Percentiles rank a stretch among this genome's conserved stretches.
Evolutionary conservation across 1,140 invertebrate species (phyloP).

Genomic region (Zaprionus taronus): DNA sequence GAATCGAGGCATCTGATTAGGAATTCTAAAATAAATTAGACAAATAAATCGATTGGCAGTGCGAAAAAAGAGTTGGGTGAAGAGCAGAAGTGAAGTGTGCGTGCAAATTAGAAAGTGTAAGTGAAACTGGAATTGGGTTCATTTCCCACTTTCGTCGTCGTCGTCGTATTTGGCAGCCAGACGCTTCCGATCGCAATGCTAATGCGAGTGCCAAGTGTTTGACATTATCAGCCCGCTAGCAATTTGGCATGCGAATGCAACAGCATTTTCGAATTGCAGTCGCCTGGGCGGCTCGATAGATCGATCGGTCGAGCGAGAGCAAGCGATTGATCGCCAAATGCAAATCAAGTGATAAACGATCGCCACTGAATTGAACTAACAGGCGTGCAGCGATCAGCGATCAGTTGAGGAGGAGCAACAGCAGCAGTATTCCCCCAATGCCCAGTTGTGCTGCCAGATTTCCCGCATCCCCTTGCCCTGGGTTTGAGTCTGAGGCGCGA

Average conservation of each 20-base stretch:
- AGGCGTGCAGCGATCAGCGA: conserved; percentile 71
- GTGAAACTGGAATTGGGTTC: conserved; percentile 42
- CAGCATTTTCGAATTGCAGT: conserved; percentile 16
- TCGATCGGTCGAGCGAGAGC: conserved; percentile 45
- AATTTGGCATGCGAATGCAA: conserved; percentile 41
- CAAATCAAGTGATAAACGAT: conserved; percentile 84
- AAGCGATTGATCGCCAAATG: conserved; percentile 63
- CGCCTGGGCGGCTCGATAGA: conserved; percentile 20
- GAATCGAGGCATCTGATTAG: not conserved
- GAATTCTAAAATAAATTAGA: conserved; percentile 14
- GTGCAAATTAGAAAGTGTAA: conserved; percentile 67
- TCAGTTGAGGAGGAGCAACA: conserved; percentile 44
- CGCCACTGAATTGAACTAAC: conserved; percentile 78
- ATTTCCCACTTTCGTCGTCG: conserved; percentile 22
- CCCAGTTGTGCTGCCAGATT: conserved; percentile 9
- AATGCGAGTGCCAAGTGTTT: conserved; percentile 56
- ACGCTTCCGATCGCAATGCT: conserved; percentile 26
- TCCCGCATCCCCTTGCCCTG: not conserved
- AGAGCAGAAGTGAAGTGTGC: conserved; percentile 27
- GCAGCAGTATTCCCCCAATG: conserved; percentile 31
- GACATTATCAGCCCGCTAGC: conserved; percentile 65
- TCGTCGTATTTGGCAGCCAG: conserved; percentile 1
- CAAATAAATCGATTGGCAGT: conserved; percentile 36
- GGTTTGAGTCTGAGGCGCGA: conserved; percentile 31
- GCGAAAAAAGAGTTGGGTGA: not conserved